Conservation (phyloP, 2,113 vertebrate species). For the Melanocharis versteri region DNA sequence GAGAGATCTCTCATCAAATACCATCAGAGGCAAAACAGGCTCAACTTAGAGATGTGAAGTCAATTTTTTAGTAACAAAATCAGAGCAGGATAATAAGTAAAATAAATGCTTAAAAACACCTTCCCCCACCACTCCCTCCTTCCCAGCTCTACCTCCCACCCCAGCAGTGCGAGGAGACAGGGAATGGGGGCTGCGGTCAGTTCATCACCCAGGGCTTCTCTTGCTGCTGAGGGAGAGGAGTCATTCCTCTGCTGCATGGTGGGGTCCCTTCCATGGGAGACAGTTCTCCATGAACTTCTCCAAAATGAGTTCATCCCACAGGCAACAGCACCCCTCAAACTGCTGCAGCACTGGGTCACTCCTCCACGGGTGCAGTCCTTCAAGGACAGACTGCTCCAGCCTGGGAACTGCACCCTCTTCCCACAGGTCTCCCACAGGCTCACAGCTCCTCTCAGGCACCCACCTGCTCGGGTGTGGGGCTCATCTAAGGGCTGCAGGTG, state of each 20-base stretch:
- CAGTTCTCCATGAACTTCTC: not conserved
- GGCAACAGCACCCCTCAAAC: too few species aligned
- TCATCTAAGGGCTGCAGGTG: not conserved
- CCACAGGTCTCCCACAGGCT: not conserved
- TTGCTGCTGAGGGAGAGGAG: not conserved
- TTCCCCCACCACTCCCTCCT: not conserved
- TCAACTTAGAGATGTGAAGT: not conserved
- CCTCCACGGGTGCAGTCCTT: not conserved
- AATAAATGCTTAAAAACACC: not conserved
- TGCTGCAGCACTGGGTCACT: not conserved
- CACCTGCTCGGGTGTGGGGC: not conserved
- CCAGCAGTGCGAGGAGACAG: not conserved
- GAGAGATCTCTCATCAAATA: not conserved
- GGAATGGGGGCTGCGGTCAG: not conserved
- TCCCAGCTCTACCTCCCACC: not conserved
- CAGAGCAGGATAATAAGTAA: not conserved
- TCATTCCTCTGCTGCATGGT: not conserved
- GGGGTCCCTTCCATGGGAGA: not conserved
- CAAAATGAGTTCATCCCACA: too few species aligned
- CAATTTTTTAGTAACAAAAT: not conserved
- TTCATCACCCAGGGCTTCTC: not conserved
- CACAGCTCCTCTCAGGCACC: not conserved
- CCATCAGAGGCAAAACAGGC: accelerated
- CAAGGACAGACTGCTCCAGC: not conserved
- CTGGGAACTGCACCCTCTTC: not conserved